Percentiles rank a stretch among this genome's conserved stretches.
phyloP scores from a whole-genome alignment of 2,113 vertebrate genomes.

The Otocyon megalotis region DNA sequence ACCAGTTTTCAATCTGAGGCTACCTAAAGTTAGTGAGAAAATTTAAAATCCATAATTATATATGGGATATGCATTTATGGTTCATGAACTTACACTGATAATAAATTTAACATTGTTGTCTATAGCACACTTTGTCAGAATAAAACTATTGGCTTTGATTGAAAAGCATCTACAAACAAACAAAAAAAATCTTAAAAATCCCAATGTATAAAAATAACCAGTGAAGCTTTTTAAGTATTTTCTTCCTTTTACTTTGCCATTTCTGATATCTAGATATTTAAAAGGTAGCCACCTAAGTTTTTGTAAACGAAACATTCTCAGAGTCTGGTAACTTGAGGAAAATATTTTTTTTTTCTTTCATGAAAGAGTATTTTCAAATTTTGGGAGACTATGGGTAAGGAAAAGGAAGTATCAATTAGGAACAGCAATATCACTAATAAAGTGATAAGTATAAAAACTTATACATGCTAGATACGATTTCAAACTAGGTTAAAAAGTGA shows the following conservation, averaged over 20 bases:
- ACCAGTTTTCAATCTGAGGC: conserved; percentile 78
- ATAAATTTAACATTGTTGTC: conserved; percentile 73
- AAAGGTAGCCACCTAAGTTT: neutral
- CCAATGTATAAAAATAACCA: conserved; percentile 46
- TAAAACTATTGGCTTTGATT: conserved; percentile 38
- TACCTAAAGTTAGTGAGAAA: conserved; percentile 79
- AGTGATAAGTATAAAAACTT: conserved; percentile 21
- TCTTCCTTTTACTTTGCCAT: conserved; percentile 34
- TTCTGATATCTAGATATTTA: conserved; percentile 42
- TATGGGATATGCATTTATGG: conserved; percentile 18
- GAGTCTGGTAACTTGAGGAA: conserved; percentile 20
- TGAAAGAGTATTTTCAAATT: conserved; percentile 29
- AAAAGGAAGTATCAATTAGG: neutral
- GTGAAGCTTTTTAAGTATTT: conserved; percentile 30
- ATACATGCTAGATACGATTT: neutral
- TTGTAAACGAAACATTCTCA: conserved; percentile 26
- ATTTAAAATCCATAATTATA: conserved; percentile 74
- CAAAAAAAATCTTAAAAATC: neutral
- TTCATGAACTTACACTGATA: conserved; percentile 70
- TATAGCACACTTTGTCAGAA: conserved; percentile 54
- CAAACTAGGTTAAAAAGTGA: conserved; percentile 37
- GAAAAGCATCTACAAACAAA: neutral
- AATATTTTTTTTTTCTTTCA: neutral
- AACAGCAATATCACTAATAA: neutral
- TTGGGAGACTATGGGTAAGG: neutral